Base-by-base conservation (phyloP, 2,888 invertebrate genomes). In the Catocala sponsa region DNA sequence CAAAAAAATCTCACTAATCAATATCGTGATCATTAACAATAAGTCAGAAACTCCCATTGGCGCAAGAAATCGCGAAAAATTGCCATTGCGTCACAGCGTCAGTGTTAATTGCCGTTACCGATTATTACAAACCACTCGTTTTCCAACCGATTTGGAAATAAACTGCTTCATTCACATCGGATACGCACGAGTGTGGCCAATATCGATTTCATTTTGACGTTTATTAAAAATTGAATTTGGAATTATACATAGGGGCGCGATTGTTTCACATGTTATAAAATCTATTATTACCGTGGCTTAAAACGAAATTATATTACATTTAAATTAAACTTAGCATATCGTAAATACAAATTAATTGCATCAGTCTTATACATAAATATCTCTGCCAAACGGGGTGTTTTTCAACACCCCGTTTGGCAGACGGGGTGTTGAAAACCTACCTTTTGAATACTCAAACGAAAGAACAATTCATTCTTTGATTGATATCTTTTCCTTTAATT, bases 1-100 rank as follows among this genome's bases (percentile, higher is more conserved):
- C 43, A 48, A 48, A 48, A 11, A 25, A 47, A 48, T 55, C 4
- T 58, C 49, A 54, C 25, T 53, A 51, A 78, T 77, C 71, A 79
- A 74, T 87, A 81, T 85, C 91, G 91, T 92, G 91, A 89, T 89
- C 82, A 82, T 80, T 75, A 87, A 91, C 92, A 92, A 91, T 92
- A 90, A 90, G 76, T 78, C 74, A 72, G 71, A 79, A 84, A 85
- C 85, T 90, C 88, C 84, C 87, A 90, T 85, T 82, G 82, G 77
- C 81, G 85, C 86, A 89, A 84, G 87, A 89, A 92, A 92, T 90
- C 84, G 85, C 82, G 79, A 85, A 89, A 91, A 91, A 89, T 89
- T 85, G 77, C 76, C 60, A 70, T 93, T 92, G 85, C 91, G 83
- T 89, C 89, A 93, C 80, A 88, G 44, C 75, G 70, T 70, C 78